Base-by-base conservation (phyloP, 2,888 invertebrate species). In the Caenorhabditis doughertyi region DNA sequence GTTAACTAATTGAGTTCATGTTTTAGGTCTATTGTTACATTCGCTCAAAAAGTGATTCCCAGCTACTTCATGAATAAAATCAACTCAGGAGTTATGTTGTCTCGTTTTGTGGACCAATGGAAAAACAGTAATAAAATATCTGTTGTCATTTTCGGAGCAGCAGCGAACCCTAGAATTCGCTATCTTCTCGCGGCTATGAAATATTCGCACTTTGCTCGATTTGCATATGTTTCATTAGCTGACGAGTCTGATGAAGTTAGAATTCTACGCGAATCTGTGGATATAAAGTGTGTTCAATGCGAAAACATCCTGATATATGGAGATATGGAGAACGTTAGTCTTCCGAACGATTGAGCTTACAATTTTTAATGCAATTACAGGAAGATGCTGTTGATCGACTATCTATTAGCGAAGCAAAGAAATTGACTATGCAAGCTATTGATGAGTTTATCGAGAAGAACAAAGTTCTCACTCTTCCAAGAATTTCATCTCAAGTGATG, bases 271-370 rank as follows among this genome's bases (percentile, higher is more conserved):
- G 81, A 85, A 7, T 89, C 89, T 0, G 73, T 91, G 23, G 86
- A 83, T 51, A 88, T 91, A 44, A 84, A 88, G 35, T 90, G 89
- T 67, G 83, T 70, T 5, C 64, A 87, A 39, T 89, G 90, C 77
- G 93, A 93, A 76, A 92, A 92, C 27, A 83, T 93, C 32, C 89
- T 93, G 51, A 89, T 93, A 79, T 93, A 93, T 89, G 93, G 93
- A 82, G 93, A 93, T 71, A 91, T 92, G 51, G 90, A 90, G 4
- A 87, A 90, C 84, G 88, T 89, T n/a, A 56, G 80, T 62, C 62
- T n/a, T n/a, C n/a, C n/a, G n/a, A n/a, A n/a, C n/a, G n/a, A n/a
- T n/a, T n/a, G n/a, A n/a, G n/a, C n/a, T n/a, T n/a, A 2, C 21
- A 8, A 58, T 23, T 39, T 51, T 13, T 16, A 11, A 47, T 21